Conservation (phyloP, 2,888 invertebrate genomes). For the Hypolimnas misippus region DNA sequence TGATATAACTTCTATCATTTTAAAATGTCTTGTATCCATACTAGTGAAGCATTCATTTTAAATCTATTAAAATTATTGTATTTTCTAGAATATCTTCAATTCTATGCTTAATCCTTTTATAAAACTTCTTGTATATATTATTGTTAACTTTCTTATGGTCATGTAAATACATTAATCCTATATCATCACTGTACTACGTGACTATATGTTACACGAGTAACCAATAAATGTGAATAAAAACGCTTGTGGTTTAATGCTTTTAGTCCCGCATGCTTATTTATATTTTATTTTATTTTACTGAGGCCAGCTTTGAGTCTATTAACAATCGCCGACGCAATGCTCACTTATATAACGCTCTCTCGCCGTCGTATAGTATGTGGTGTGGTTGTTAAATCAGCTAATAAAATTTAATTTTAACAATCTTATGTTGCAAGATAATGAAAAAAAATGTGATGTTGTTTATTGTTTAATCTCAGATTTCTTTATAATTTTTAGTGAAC, state of each 20-base stretch:
- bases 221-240: constrained; percentile 80
- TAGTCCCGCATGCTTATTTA: constrained; percentile 78
- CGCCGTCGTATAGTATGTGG: neutral
- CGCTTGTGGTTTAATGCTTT: constrained; percentile 81
- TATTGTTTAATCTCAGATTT: no score
- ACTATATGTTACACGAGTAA: constrained; percentile 70
- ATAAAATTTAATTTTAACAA: neutral
- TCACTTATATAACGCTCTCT: constrained; percentile 8
- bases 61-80: constrained; percentile 31
- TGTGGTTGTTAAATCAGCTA: constrained; percentile 10
- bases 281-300: constrained; percentile 56
- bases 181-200: constrained; percentile 66
- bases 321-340: constrained; percentile 43
- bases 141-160: constrained; percentile 31
- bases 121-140: constrained; percentile 42
- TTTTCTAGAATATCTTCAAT: constrained; percentile 32
- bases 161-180: constrained; percentile 54
- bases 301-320: constrained; percentile 63
- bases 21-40: constrained; percentile 18
- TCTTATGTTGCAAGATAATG: no score
- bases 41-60: constrained; percentile 23
- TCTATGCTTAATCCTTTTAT: constrained; percentile 39
- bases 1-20: constrained; percentile 10
- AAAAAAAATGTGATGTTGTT: no score
- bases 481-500: no score